Evolutionary conservation across 1,140 invertebrate species (phyloP).

Genomic region (Doryteuthis pealeii): DNA sequence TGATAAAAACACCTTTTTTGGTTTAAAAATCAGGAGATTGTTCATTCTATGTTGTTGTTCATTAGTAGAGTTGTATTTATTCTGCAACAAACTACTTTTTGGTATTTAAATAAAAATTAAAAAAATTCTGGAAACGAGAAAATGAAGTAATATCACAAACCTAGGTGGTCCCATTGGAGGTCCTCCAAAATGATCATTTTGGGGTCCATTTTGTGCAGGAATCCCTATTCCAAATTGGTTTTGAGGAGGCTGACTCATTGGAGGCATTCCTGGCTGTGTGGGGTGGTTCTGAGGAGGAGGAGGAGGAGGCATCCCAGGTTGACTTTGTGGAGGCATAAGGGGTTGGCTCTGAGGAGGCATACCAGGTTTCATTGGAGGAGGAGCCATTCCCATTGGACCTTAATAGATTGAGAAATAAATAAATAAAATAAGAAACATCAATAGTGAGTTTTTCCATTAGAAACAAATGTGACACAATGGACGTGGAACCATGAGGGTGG

Average conservation of each 20-base stretch:
- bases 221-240: conserved; percentile 14
- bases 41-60: no score
- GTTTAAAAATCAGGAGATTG: no score
- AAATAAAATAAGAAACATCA: background rate
- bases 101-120: no score
- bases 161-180: background rate
- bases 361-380: background rate
- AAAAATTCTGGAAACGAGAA: no score
- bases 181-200: background rate
- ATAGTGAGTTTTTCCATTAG: background rate
- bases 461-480: no score
- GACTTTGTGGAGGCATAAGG: background rate
- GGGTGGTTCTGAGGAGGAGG: no score
- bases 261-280: background rate
- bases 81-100: no score
- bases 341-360: background rate
- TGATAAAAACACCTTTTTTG: no score
- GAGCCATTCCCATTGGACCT: background rate
- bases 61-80: no score
- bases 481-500: no score
- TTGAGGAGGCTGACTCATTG: conserved; percentile 11
- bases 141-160: background rate
- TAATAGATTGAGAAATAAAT: background rate
- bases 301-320: background rate
- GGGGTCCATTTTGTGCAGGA: conserved; percentile 31